Evolutionary conservation across 1,140 invertebrate species (phyloP).

Genomic region (Dreissena rostriformis): DNA sequence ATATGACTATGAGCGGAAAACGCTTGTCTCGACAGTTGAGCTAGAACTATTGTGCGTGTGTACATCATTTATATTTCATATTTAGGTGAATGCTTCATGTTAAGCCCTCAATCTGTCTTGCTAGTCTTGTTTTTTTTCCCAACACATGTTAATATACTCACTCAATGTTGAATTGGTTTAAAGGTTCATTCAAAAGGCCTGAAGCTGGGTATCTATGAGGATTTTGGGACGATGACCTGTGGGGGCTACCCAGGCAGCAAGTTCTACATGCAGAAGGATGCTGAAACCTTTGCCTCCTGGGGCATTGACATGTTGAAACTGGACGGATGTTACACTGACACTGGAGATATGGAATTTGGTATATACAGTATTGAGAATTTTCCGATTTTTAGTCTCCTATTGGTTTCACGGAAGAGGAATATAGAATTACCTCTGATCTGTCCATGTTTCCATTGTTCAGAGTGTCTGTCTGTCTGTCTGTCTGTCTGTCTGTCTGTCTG

Average conservation of each 20-base stretch:
- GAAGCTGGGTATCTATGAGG: constrained; percentile 98
- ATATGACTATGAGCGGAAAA: not conserved
- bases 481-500: too few species aligned
- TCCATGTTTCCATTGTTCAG: too few species aligned
- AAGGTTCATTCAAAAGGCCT: constrained; percentile 86
- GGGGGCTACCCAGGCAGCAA: constrained; percentile 95
- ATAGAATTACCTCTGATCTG: too few species aligned
- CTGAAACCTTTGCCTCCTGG: constrained; percentile 96
- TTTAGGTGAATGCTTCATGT: too few species aligned
- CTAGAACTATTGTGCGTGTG: not conserved
- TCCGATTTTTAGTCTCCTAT: not conserved
- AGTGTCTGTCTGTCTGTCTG: too few species aligned
- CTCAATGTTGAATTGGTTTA: not conserved
- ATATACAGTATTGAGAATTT: not conserved
- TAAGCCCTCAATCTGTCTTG: too few species aligned
- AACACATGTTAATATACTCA: not conserved
- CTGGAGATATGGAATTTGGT: constrained; percentile 75
- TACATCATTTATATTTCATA: not conserved
- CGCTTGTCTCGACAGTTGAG: not conserved
- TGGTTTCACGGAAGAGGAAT: not conserved
- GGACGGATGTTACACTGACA: constrained; percentile 96
- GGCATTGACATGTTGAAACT: constrained; percentile 98
- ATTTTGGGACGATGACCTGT: constrained; percentile 97
- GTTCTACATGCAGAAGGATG: constrained; percentile 92
- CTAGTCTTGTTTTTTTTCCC: too few species aligned